Percentiles rank a stretch among this genome's conserved stretches.
phyloP scores from a whole-genome alignment of 2,113 vertebrate genomes.

The Etia nguti region DNA sequence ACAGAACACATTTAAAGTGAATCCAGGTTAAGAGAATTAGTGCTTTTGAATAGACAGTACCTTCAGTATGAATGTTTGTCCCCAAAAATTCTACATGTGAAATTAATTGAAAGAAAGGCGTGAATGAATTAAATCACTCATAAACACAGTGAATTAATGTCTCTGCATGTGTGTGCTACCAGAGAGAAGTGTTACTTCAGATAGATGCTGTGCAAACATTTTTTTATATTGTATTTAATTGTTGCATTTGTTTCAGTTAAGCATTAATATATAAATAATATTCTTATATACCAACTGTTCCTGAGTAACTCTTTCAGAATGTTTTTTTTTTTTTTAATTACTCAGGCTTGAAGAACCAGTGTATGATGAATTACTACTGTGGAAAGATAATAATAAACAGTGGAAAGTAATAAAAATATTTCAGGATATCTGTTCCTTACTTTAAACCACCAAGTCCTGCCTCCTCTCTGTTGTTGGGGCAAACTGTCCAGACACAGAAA shows the following conservation, averaged over 20 bases:
- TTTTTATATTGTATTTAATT: not conserved
- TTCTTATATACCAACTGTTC: not conserved
- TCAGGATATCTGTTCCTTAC: not conserved
- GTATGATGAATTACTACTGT: not conserved
- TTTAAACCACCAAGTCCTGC: not conserved
- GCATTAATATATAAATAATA: too few relatives aligned
- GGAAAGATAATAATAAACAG: constrained; percentile 39
- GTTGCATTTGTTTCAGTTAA: not conserved
- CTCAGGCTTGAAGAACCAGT: not conserved
- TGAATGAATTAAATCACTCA: not conserved
- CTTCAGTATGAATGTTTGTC: not conserved
- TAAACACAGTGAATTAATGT: not conserved
- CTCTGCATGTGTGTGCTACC: not conserved
- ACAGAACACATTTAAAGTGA: not conserved
- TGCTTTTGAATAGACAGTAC: not conserved
- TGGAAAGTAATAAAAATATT: constrained; percentile 29
- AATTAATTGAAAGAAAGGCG: not conserved
- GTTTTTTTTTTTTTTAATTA: not conserved
- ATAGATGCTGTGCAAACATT: not conserved
- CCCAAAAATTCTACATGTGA: not conserved
- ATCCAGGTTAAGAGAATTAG: not conserved
- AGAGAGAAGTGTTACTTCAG: not conserved
- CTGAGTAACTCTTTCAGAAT: too few relatives aligned
- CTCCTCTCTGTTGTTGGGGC: not conserved
- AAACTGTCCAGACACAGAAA: not conserved